Percentiles rank a stretch among this genome's conserved stretches.
Conservation (phyloP, 30 jellyfish, hydroid and myxozoan species). For the Aurelia sp. region DNA sequence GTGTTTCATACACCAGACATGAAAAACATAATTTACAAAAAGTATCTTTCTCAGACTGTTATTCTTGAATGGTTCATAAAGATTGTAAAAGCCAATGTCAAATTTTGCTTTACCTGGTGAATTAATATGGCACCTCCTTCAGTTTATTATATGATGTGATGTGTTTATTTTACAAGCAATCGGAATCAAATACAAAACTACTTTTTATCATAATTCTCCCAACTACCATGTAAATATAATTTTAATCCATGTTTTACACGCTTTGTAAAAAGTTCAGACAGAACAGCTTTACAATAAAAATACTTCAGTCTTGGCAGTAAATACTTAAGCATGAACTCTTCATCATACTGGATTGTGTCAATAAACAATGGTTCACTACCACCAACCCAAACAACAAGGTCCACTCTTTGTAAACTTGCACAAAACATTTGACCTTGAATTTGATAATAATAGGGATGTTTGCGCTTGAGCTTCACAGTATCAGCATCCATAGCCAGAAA, state of each 20-base stretch:
- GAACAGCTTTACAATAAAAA: constrained; percentile 47
- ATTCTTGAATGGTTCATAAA: too few species aligned
- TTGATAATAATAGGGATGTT: constrained; percentile 20
- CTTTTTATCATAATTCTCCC: constrained; percentile 21
- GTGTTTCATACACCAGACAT: too few species aligned
- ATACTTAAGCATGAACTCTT: constrained; percentile 7
- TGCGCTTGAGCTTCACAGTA: constrained; percentile 14
- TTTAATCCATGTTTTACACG: constrained; percentile 24
- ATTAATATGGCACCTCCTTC: too few species aligned
- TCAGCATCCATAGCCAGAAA: neutral
- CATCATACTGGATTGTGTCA: constrained; percentile 25
- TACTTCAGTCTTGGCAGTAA: constrained; percentile 38
- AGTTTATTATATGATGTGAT: too few species aligned
- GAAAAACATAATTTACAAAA: too few species aligned
- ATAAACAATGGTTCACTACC: constrained; percentile 41
- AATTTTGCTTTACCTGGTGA: too few species aligned
- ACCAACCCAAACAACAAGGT: constrained; percentile 54
- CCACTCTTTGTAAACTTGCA: constrained; percentile 21
- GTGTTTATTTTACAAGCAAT: too few species aligned
- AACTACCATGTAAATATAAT: constrained; percentile 14
- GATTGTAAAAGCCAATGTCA: too few species aligned
- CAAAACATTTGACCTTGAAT: constrained; percentile 47
- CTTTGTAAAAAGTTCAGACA: neutral
- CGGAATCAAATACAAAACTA: neutral
- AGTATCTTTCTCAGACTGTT: too few species aligned